These are phyloP conservation scores for Cantharis nigra DNA, from an alignment of 2,888 invertebrate species.

Conservation along the genomic window DNA sequence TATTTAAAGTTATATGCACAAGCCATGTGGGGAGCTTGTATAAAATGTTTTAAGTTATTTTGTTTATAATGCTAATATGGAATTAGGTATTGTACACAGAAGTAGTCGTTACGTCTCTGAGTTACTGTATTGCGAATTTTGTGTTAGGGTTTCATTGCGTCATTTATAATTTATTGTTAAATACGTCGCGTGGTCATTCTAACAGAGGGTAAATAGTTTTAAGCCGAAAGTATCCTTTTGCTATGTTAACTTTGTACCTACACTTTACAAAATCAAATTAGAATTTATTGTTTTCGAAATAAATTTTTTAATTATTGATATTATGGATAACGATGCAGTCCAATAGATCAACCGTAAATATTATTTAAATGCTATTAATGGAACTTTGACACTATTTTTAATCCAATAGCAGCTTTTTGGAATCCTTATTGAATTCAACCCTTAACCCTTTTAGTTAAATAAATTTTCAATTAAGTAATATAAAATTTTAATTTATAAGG, in stretches of 20 bases:
- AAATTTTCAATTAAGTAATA: background rate
- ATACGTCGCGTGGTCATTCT: conserved; percentile 32
- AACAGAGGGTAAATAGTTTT: conserved; percentile 33
- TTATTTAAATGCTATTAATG: background rate
- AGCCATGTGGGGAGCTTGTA: background rate
- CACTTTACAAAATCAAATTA: conserved; percentile 26
- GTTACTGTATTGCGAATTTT: conserved; percentile 21
- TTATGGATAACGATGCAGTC: background rate
- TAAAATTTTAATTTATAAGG: background rate
- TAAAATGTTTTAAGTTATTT: background rate
- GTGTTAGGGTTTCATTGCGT: conserved; percentile 22
- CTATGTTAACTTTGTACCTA: conserved; percentile 10
- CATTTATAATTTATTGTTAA: conserved; percentile 32
- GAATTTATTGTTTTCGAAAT: background rate
- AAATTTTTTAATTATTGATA: background rate
- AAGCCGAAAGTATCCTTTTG: conserved; percentile 29
- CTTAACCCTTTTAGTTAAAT: background rate
- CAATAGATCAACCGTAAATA: background rate
- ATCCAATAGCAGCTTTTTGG: background rate
- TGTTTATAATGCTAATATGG: background rate
- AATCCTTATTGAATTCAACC: background rate
- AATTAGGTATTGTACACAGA: background rate
- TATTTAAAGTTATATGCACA: background rate
- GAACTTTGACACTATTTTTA: background rate
- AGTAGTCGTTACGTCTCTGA: conserved; percentile 14